Evolutionary conservation across 2,113 vertebrate species (phyloP).

Genomic region (Megaceryle torquata): DNA sequence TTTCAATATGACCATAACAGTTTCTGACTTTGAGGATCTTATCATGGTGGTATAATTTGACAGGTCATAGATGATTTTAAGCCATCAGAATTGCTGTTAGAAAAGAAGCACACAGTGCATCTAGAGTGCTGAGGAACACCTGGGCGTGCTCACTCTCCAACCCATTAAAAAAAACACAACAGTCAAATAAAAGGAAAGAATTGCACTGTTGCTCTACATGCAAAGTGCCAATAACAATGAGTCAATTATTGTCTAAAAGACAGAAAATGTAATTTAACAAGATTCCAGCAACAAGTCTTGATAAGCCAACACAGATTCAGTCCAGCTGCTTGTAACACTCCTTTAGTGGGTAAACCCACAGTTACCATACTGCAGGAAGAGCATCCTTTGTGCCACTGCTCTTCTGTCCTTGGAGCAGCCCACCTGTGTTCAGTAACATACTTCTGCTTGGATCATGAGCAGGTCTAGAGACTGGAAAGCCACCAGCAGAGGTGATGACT

Average conservation of each 20-base stretch:
- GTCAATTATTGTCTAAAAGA: background rate
- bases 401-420: background rate
- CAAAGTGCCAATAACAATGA: background rate
- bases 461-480: background rate
- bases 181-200: background rate
- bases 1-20: background rate
- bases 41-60: background rate
- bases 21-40: background rate
- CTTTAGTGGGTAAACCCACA: background rate
- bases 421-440: fast-evolving
- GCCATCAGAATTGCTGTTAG: background rate
- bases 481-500: background rate
- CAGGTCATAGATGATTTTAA: background rate
- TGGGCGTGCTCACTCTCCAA: background rate
- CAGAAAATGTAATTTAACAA: background rate
- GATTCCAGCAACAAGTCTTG: background rate
- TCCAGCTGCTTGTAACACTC: background rate
- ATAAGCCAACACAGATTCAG: background rate
- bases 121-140: background rate
- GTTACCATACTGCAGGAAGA: background rate
- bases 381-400: background rate
- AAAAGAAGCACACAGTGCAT: background rate
- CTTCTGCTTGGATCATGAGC: background rate
- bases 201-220: background rate
- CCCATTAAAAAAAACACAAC: background rate